These are phyloP conservation scores for Helicoverpa armigera DNA, from an alignment of 1,140 invertebrate species.

Conservation along the genomic window DNA sequence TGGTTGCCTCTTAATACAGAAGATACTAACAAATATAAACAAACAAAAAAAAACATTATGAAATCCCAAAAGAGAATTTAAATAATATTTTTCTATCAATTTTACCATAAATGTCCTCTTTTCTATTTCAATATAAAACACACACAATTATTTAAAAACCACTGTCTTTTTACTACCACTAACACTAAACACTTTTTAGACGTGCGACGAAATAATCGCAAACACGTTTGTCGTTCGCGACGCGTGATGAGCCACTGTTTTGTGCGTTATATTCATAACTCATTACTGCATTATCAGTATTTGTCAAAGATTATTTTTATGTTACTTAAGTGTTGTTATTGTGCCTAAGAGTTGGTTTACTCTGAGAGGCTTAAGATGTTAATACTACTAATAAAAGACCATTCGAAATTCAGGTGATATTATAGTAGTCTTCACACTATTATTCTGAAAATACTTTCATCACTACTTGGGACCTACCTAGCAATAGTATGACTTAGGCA, in stretches of 20 bases:
- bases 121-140: neutral
- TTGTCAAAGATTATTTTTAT: slow-evolving; percentile 51
- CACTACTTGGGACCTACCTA: no score
- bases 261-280: slow-evolving; percentile 60
- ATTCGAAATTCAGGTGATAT: no score
- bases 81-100: neutral
- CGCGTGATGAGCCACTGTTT: slow-evolving; percentile 51
- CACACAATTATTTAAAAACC: neutral
- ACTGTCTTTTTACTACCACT: neutral
- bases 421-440: no score
- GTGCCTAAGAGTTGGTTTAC: slow-evolving; percentile 18
- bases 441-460: no score
- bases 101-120: neutral
- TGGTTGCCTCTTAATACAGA: no score
- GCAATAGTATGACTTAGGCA: no score
- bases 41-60: neutral
- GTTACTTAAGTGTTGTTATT: neutral
- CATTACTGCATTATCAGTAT: slow-evolving; percentile 61
- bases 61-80: neutral
- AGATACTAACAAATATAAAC: no score
- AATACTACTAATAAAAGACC: no score
- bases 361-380: no score
- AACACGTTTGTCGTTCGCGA: slow-evolving; percentile 15
- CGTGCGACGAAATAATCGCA: slow-evolving; percentile 10
- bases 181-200: slow-evolving; percentile 9